phyloP scores from a whole-genome alignment of 2,888 invertebrate genomes.

The Troides oblongomaculatus region DNA sequence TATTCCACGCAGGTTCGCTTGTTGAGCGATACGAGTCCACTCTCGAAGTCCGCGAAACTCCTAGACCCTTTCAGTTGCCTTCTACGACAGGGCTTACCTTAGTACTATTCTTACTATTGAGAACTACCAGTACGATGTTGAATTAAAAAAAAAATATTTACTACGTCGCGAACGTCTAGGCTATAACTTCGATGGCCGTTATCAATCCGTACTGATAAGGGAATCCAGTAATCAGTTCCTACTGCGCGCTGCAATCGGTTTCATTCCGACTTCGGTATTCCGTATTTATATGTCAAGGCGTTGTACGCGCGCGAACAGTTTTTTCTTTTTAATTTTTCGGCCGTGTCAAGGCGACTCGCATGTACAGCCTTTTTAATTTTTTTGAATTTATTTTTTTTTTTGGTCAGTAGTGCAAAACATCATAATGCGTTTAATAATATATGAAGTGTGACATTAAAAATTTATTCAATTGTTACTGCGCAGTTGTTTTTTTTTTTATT shows the following conservation, averaged over 20 bases:
- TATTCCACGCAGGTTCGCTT: no score
- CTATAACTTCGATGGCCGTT: neutral
- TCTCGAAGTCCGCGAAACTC: no score
- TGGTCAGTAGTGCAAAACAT: neutral
- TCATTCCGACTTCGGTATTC: neutral
- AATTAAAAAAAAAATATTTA: no score
- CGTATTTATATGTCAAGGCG: conserved; percentile 7
- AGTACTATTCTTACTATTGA: no score
- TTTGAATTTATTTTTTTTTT: neutral
- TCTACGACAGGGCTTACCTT: no score
- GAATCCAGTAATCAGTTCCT: neutral
- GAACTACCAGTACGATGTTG: no score
- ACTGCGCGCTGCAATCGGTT: neutral
- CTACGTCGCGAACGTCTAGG: no score
- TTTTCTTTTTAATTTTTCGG: conserved; percentile 6
- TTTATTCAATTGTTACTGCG: neutral
- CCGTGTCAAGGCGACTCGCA: conserved; percentile 7
- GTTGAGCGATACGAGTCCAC: no score
- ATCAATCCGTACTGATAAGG: conserved; percentile 15
- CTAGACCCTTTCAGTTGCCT: no score
- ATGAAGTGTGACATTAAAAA: neutral
- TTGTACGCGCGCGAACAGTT: neutral
- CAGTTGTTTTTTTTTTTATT: neutral
- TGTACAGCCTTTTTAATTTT: conserved; percentile 1
- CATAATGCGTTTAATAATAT: neutral